These are phyloP conservation scores for Gallinago stenura DNA, from an alignment of 2,797 vertebrate species.

Conservation along the genomic window DNA sequence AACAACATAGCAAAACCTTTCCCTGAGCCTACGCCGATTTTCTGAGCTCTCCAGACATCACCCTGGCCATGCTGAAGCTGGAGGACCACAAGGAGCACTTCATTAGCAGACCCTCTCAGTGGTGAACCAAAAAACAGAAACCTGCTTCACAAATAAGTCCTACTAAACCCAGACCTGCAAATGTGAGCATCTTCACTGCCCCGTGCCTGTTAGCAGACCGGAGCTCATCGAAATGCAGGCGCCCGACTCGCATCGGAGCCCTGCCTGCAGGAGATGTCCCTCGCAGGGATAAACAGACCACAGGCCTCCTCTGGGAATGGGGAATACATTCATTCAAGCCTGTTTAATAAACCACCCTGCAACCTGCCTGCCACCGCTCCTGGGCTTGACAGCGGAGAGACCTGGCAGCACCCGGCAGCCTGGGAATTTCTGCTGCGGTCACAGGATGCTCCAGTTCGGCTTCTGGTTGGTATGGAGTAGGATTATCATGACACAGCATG, in stretches of 20 bases:
- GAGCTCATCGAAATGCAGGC: fast-evolving
- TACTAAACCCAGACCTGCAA: neutral
- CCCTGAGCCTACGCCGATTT: neutral
- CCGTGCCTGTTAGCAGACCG: neutral
- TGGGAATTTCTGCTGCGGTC: neutral
- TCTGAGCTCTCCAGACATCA: neutral
- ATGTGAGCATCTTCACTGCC: neutral
- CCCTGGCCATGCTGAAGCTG: too few species aligned
- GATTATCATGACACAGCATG: neutral
- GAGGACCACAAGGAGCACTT: neutral
- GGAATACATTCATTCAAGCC: neutral
- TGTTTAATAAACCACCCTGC: neutral
- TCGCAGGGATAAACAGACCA: neutral
- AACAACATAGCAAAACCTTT: neutral
- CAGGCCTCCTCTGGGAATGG: neutral
- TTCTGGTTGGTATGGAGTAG: neutral
- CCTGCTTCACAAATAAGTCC: neutral
- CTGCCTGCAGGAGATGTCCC: neutral
- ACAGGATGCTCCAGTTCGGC: neutral
- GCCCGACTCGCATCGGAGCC: fast-evolving
- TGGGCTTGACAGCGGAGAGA: neutral
- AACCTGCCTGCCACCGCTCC: neutral
- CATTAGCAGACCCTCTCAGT: fast-evolving
- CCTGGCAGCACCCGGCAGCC: fast-evolving
- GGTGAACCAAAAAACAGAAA: neutral